Evolutionary conservation across 2,888 invertebrate species (phyloP).

Genomic region (Glyphotaelius pellucidus): DNA sequence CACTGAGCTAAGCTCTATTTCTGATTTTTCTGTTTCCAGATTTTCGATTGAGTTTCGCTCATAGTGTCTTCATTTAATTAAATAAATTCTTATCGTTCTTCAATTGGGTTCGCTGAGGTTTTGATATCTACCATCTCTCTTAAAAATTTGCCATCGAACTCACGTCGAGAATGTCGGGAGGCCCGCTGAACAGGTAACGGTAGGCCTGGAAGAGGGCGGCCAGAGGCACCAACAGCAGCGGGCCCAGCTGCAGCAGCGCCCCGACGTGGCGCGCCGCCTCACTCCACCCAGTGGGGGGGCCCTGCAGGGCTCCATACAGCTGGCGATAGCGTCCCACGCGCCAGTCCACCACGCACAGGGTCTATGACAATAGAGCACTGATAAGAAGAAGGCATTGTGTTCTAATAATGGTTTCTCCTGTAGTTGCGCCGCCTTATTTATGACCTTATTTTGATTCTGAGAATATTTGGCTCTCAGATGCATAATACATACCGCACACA

Average conservation of each 20-base stretch:
- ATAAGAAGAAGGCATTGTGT: neutral
- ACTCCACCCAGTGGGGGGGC: conserved; percentile 87
- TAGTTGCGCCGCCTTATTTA: neutral
- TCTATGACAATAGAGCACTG: conserved; percentile 69
- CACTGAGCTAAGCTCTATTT: too few relatives aligned
- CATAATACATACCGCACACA: neutral
- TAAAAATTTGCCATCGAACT: conserved; percentile 69
- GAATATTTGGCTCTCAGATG: neutral
- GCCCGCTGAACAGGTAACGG: conserved; percentile 87
- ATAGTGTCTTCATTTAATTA: too few relatives aligned
- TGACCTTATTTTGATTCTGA: neutral
- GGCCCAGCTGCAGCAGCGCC: conserved; percentile 82
- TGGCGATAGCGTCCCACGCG: conserved; percentile 75
- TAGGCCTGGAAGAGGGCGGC: conserved; percentile 84
- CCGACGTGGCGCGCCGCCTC: conserved; percentile 85
- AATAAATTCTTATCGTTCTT: too few relatives aligned
- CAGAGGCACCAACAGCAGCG: conserved; percentile 85
- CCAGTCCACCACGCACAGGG: conserved; percentile 76
- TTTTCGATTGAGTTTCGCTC: too few relatives aligned
- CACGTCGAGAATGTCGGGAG: conserved; percentile 92
- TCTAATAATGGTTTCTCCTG: neutral
- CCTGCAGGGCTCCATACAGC: conserved; percentile 76
- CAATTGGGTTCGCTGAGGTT: too few relatives aligned
- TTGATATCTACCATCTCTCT: neutral
- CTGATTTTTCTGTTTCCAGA: too few relatives aligned